Evolutionary conservation across 2,888 invertebrate species (phyloP), one percentile per base, ranked within the genome.

Genomic region (Drosophila ustulata): DNA sequence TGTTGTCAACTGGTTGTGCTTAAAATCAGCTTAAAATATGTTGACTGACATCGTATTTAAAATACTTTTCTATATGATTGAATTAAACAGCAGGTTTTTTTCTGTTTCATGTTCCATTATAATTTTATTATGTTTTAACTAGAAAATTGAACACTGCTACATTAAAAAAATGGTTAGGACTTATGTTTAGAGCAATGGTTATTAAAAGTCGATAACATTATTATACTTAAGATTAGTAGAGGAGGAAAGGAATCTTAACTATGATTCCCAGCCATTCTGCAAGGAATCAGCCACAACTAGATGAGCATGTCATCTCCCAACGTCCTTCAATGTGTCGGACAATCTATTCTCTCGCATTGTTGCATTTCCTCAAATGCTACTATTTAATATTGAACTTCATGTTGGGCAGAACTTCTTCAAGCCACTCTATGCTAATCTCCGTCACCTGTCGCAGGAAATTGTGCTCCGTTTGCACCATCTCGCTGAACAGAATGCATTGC

Each of bases 401-500:
- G 50, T 93, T 93, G 30, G 94, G 94, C 45, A 93, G 92, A 52
- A 94, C 91, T 88, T 96, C 95, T 55, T 93, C 93, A 67, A 98
- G 92, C 98, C 98, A 98, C 30, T 96, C 95, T 8, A 95, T 93
- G 89, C 97, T 96, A 51, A 98, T 95, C 39, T 95, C 94, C 8
- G 97, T 96, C 45, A 96, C 93, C 66, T 95, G 95, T 82, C 96
- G 94, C 90, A 98, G 94, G 93, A 96, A 98, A 75, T 95, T 94
- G 80, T 96, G 96, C 64, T 94, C 94, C 0, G 98, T 98, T 88
- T 96, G 95, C n/a, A 98, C 95, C 49, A 98, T 94, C 93, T 98
- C 98, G 0, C 96, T 95, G 92, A 96, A 98, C 55, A 97, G 90
- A 0, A 98, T 94, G 68, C 95, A 94, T 23, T 94, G 94, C 5